Conservation (phyloP, 1,140 invertebrate genomes). For the Sipha flava region DNA sequence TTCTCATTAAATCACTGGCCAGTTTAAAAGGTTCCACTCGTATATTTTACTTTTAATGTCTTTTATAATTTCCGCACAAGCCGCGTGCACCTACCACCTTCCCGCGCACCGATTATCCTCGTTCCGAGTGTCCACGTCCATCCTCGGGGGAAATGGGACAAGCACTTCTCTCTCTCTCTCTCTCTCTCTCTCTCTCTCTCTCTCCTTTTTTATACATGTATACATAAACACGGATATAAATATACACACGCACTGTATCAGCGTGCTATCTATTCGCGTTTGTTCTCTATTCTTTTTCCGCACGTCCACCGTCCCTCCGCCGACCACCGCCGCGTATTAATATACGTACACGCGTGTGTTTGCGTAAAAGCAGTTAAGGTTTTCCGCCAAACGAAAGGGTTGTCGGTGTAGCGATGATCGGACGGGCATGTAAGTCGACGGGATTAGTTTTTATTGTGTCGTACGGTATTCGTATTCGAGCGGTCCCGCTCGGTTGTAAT, state of each 20-base stretch:
- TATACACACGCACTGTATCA: background rate
- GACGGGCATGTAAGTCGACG: slow-evolving; percentile 2
- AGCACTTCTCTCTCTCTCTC: background rate
- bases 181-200: background rate
- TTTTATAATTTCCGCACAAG: slow-evolving; percentile 19
- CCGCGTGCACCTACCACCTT: background rate
- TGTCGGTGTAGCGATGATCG: background rate
- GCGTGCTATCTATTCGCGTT: too few species aligned
- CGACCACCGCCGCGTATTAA: too few species aligned
- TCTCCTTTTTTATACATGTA: background rate
- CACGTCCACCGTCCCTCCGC: too few species aligned
- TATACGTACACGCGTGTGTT: too few species aligned
- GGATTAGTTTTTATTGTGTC: slow-evolving; percentile 13
- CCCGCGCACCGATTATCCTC: too few species aligned
- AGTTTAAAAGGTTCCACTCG: slow-evolving; percentile 22
- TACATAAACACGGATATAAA: background rate
- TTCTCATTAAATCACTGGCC: slow-evolving; percentile 28
- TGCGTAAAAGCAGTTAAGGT: background rate
- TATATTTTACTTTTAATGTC: slow-evolving; percentile 30
- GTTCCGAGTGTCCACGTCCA: background rate
- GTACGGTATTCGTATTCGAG: background rate
- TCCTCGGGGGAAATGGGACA: background rate
- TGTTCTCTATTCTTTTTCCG: background rate
- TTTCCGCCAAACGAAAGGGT: background rate
- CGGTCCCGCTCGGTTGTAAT: background rate